Percentiles rank a stretch among this genome's conserved stretches.
phyloP scores from a whole-genome alignment of 2,888 invertebrate species.

The Phania funesta region DNA sequence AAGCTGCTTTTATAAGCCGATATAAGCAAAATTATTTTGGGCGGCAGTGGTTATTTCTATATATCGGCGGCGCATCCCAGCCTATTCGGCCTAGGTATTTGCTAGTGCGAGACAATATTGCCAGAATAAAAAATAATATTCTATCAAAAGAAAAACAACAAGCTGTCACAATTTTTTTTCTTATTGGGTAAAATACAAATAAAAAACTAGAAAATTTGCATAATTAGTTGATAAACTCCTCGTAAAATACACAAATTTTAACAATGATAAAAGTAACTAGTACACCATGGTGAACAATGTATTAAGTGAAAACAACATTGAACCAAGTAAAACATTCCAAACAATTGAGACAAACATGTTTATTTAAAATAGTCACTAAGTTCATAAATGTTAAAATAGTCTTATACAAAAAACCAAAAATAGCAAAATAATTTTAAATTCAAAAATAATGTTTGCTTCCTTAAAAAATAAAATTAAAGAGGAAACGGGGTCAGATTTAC shows the following conservation, averaged over 20 bases:
- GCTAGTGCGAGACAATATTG: not conserved
- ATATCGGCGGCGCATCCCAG: too few species aligned
- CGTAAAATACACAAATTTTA: conserved; percentile 33
- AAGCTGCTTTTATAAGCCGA: too few species aligned
- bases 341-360: conserved; percentile 15
- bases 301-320: conserved; percentile 14
- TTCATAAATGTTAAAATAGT: conserved; percentile 34
- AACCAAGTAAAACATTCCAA: conserved; percentile 33
- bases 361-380: not conserved
- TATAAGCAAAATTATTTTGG: too few species aligned
- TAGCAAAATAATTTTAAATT: not conserved
- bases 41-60: too few species aligned
- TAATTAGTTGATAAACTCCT: conserved; percentile 53
- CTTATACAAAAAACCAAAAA: conserved; percentile 12
- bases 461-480: conserved; percentile 94
- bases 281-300: conserved; percentile 34
- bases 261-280: conserved; percentile 31
- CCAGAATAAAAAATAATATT: conserved; percentile 10
- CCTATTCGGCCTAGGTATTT: too few species aligned
- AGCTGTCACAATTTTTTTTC: conserved; percentile 47
- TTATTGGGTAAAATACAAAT: conserved; percentile 50
- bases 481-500: conserved; percentile 91
- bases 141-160: conserved; percentile 41
- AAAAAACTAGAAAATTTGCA: conserved; percentile 57
- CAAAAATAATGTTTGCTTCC: conserved; percentile 89